Evolutionary conservation across 2,113 vertebrate genomes (phyloP).

Genomic region (human (Homo sapiens)): GRCh38 chr1:248473501-248474000

Average conservation of each 20-base stretch:
- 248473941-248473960: not conserved
- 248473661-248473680: conserved; percentile 29
- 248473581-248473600: not conserved
- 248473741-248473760: conserved; percentile 49
- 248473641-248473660: not conserved
- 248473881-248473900: conserved; percentile 21
- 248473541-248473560: conserved; percentile 57
- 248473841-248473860: not conserved
- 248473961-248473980: not conserved
- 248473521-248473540: not conserved
- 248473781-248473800: not conserved
- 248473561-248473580: conserved; percentile 29
- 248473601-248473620: conserved; percentile 6
- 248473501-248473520: not conserved
- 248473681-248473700: not conserved
- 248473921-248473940: conserved; percentile 29
- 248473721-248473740: conserved; percentile 5
- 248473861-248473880: conserved; percentile 35
- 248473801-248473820: not conserved
- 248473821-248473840: not conserved
- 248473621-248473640: not conserved
- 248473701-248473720: conserved; percentile 24
- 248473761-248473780: not conserved
- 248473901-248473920: not conserved
- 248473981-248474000: not conserved